Evolutionary conservation across 2,113 vertebrate species (phyloP).

Genomic region (Marmota monax): DNA sequence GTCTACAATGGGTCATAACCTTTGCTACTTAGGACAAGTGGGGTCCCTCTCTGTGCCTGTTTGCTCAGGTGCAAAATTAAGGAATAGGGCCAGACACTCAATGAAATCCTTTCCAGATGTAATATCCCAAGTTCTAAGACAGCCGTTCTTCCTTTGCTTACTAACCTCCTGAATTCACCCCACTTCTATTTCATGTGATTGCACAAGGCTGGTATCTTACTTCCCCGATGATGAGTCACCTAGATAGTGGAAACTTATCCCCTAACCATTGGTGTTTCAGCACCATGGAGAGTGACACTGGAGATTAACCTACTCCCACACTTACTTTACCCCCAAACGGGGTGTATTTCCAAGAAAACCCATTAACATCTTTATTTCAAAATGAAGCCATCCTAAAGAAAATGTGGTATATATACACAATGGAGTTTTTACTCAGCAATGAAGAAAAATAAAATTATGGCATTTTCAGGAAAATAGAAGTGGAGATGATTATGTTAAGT

Average conservation of each 20-base stretch:
- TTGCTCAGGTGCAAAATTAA: conserved; percentile 37
- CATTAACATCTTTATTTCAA: not conserved
- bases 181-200: not conserved
- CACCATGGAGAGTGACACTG: conserved; percentile 66
- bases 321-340: not conserved
- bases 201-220: not conserved
- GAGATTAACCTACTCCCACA: not conserved
- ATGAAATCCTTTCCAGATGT: not conserved
- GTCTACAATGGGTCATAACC: not conserved
- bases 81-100: not conserved
- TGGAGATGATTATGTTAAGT: too few species aligned
- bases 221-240: not conserved
- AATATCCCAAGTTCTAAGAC: not conserved
- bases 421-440: too few species aligned
- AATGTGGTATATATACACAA: too few species aligned
- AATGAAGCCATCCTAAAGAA: not conserved
- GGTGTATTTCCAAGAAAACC: not conserved
- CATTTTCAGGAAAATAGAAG: too few species aligned
- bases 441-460: too few species aligned
- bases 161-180: not conserved
- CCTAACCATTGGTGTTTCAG: conserved; percentile 16
- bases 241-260: not conserved
- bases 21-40: not conserved
- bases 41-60: not conserved
- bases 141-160: not conserved